These are phyloP conservation scores for Cryptus viduatorius DNA, from an alignment of 2,888 invertebrate genomes.

Conservation along the genomic window DNA sequence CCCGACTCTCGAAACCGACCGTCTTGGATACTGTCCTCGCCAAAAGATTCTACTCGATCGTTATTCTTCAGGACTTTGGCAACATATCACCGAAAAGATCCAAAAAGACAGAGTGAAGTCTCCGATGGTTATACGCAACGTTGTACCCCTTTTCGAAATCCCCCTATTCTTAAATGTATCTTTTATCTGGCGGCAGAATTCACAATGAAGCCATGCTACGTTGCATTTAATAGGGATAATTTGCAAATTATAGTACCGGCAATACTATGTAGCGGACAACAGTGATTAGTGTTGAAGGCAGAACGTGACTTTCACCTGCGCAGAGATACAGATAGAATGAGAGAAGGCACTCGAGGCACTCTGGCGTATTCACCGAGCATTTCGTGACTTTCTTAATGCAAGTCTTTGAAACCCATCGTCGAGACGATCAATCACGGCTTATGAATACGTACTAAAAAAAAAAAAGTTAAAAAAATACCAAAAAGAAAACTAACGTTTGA, in stretches of 20 bases:
- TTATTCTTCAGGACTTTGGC: slow-evolving; percentile 63
- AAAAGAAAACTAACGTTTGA: slow-evolving; percentile 42
- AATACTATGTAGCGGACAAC: slow-evolving; percentile 40
- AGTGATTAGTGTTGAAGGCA: slow-evolving; percentile 55
- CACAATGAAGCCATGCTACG: slow-evolving; percentile 38
- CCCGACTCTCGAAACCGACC: slow-evolving; percentile 63
- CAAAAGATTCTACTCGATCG: slow-evolving; percentile 59
- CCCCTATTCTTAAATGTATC: slow-evolving; percentile 51
- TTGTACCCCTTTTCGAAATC: slow-evolving; percentile 35
- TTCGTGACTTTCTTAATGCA: slow-evolving; percentile 62
- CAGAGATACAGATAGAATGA: slow-evolving; percentile 13
- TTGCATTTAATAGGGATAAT: slow-evolving; percentile 58
- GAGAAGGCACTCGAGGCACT: slow-evolving; percentile 7
- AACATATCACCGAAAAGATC: slow-evolving; percentile 60
- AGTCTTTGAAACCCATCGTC: slow-evolving; percentile 45
- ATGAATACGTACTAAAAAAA: slow-evolving; percentile 51
- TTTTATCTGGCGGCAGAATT: slow-evolving; percentile 13
- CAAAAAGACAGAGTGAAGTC: slow-evolving; percentile 6
- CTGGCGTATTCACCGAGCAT: slow-evolving; percentile 22
- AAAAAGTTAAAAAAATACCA: slow-evolving; percentile 17
- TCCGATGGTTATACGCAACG: neutral
- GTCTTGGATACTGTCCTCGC: slow-evolving; percentile 43
- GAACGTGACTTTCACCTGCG: slow-evolving; percentile 62
- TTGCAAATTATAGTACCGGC: slow-evolving; percentile 51
- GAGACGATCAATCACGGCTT: slow-evolving; percentile 61